These are phyloP conservation scores for Cyrtonyx montezumae DNA, from an alignment of 2,113 vertebrate genomes.

Conservation along the genomic window DNA sequence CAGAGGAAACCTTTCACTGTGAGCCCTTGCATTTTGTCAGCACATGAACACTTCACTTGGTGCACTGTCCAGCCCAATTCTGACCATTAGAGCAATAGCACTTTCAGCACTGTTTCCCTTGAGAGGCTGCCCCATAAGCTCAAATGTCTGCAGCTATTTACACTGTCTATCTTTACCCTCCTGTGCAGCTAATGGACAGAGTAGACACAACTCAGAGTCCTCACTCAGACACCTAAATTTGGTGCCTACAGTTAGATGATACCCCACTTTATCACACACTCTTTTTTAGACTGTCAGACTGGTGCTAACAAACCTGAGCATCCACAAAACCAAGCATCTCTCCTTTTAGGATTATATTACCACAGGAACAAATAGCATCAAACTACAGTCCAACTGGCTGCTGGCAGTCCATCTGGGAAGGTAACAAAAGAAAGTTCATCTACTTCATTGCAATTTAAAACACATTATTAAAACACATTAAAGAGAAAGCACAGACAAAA, in stretches of 20 bases:
- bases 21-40: background rate
- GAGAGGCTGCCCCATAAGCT: background rate
- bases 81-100: background rate
- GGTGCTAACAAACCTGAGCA: background rate
- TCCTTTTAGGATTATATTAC: background rate
- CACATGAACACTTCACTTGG: background rate
- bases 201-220: background rate
- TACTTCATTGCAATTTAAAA: background rate
- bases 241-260: background rate
- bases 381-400: background rate
- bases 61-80: background rate
- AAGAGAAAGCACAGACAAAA: background rate
- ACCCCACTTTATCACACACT: background rate
- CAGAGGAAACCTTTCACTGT: background rate
- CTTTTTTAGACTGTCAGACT: background rate
- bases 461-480: background rate
- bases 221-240: background rate
- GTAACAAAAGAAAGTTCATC: background rate
- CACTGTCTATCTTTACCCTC: background rate
- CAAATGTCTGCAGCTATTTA: slow-evolving; percentile 2
- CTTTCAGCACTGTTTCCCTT: slow-evolving; percentile 1
- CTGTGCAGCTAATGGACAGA: background rate
- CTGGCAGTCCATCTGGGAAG: background rate
- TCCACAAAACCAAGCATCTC: background rate
- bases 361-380: background rate